Evolutionary conservation across 1,140 invertebrate species (phyloP).

Genomic region (Bacillus rossius): DNA sequence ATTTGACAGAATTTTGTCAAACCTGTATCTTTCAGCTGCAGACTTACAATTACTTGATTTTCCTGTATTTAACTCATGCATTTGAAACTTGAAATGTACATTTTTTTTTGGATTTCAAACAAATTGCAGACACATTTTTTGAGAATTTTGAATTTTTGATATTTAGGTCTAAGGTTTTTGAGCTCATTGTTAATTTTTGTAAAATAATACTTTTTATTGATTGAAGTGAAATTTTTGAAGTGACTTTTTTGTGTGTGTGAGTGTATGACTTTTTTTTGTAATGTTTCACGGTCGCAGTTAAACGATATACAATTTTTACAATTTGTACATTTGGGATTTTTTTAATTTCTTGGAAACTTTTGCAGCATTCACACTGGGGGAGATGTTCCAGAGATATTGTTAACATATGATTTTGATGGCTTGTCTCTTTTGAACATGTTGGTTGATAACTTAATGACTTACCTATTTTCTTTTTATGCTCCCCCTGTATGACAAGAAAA

Average conservation of each 20-base stretch:
- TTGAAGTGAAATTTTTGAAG: slow-evolving; percentile 8
- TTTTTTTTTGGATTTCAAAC: slow-evolving; percentile 52
- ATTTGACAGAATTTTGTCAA: not conserved
- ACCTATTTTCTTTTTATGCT: slow-evolving; percentile 4
- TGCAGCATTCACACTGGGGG: slow-evolving; percentile 6
- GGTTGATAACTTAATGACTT: no score
- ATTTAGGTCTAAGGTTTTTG: not conserved
- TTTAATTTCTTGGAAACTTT: slow-evolving; percentile 6
- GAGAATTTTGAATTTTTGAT: slow-evolving; percentile 6
- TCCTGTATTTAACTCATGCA: not conserved
- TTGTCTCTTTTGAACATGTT: slow-evolving; percentile 5
- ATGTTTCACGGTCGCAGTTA: no score
- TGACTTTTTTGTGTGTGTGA: slow-evolving; percentile 18
- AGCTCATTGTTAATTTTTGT: not conserved
- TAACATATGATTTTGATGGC: slow-evolving; percentile 8
- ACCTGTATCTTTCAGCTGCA: slow-evolving; percentile 55
- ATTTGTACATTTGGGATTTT: slow-evolving; percentile 15
- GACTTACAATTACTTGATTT: slow-evolving; percentile 38
- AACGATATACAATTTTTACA: no score
- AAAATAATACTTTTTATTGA: slow-evolving; percentile 3
- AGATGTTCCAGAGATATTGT: slow-evolving; percentile 11
- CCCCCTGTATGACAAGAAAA: slow-evolving; percentile 3
- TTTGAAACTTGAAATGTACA: slow-evolving; percentile 10
- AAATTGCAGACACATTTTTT: slow-evolving; percentile 20
- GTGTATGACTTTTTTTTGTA: slow-evolving; percentile 12